Conservation (phyloP, 2,113 vertebrate species). For the Cynopterus brachyotis region DNA sequence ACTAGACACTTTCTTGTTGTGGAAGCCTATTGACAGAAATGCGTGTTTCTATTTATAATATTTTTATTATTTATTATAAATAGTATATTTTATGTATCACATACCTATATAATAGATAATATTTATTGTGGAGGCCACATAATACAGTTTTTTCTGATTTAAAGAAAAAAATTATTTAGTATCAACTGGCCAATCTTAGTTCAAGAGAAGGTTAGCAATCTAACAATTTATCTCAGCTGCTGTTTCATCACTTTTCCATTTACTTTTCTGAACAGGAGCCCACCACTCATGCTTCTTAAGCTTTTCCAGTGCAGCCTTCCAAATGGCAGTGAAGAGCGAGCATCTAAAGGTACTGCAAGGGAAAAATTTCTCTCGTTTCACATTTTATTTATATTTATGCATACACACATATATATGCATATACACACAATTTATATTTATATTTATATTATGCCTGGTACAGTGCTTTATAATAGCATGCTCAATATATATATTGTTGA, state of each 20-base stretch:
- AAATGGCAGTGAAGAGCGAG: background rate
- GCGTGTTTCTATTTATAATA: background rate
- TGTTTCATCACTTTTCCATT: background rate
- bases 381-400: no score
- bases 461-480: background rate
- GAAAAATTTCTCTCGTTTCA: background rate
- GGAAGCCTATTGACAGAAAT: background rate
- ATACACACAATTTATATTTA: background rate
- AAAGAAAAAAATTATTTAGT: background rate
- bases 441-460: background rate
- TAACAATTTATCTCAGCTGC: background rate
- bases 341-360: background rate
- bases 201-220: background rate
- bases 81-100: background rate
- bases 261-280: background rate
- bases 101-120: background rate
- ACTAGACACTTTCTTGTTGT: background rate
- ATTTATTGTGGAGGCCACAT: background rate
- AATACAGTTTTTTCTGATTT: background rate
- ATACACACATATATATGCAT: no score
- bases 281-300: background rate
- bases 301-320: background rate
- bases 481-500: background rate
- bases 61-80: background rate
- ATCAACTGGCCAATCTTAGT: background rate